phyloP scores from a whole-genome alignment of 2,113 vertebrate genomes.

The Saccopteryx bilineata region DNA sequence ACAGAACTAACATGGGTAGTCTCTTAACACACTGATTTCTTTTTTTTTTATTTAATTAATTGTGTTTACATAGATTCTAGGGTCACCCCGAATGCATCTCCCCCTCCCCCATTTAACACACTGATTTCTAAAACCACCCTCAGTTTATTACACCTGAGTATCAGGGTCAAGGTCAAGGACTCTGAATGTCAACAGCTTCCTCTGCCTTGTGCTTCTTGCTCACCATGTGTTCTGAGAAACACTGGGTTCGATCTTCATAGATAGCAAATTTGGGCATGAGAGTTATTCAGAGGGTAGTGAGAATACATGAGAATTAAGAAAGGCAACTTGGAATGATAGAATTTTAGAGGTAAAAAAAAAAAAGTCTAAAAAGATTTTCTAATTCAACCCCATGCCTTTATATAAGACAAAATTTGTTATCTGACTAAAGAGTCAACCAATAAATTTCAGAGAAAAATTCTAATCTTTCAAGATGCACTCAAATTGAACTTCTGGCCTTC shows the following conservation, averaged over 20 bases:
- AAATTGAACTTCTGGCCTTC: background rate
- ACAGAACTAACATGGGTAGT: background rate
- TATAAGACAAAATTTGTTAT: background rate
- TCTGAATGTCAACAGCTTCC: too few species aligned
- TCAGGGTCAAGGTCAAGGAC: accelerated
- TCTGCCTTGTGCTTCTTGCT: background rate
- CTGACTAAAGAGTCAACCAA: background rate
- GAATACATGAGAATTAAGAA: background rate
- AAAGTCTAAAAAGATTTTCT: background rate
- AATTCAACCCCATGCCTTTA: background rate
- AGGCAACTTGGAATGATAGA: background rate
- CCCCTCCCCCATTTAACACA: background rate
- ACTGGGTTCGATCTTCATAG: background rate
- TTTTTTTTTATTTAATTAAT: too few species aligned
- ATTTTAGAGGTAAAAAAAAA: background rate
- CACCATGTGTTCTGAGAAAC: background rate
- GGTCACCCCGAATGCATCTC: too few species aligned
- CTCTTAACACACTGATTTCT: background rate
- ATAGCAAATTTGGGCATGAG: background rate
- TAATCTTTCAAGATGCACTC: background rate
- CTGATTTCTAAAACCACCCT: background rate
- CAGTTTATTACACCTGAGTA: background rate
- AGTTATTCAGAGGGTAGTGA: background rate
- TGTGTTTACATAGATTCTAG: too few species aligned
- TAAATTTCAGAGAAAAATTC: background rate